A percentile compares a stretch with the other conserved stretches of the same genome.
These are phyloP conservation scores for Bradypodion pumilum DNA, from an alignment of 2,797 vertebrate genomes.

Conservation along the genomic window DNA sequence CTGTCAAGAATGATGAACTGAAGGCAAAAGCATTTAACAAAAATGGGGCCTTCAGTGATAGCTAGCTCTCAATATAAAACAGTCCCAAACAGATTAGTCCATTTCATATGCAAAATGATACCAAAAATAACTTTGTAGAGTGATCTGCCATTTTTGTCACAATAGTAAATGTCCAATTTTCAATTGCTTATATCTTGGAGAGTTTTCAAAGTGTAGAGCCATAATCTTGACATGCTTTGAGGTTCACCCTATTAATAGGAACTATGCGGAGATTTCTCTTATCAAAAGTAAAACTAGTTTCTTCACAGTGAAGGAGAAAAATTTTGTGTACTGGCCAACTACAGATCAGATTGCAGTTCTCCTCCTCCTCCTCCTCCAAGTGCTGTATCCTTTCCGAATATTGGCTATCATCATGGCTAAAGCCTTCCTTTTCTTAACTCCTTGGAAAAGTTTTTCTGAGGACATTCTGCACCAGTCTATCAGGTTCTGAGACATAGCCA, in stretches of 20 bases:
- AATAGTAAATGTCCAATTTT: neutral
- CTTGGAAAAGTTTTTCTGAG: no score
- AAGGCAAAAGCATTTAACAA: neutral
- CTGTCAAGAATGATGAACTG: neutral
- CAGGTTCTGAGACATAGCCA: no score
- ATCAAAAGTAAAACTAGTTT: neutral
- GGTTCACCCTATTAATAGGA: neutral
- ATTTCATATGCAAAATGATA: neutral
- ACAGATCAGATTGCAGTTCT: neutral
- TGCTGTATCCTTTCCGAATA: no score
- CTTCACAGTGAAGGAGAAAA: neutral
- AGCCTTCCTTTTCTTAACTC: no score
- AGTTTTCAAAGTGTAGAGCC: neutral
- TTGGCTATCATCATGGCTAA: no score
- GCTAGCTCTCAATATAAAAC: neutral
- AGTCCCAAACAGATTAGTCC: neutral
- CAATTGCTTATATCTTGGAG: neutral
- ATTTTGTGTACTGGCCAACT: no score
- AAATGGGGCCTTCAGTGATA: neutral
- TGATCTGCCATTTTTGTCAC: neutral
- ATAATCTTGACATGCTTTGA: neutral
- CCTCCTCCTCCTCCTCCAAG: no score
- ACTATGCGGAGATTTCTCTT: neutral
- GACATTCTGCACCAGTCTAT: no score
- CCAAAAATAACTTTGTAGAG: neutral